Base-by-base conservation (phyloP, 2,797 vertebrate species). In the Poeciliopsis infans region DNA sequence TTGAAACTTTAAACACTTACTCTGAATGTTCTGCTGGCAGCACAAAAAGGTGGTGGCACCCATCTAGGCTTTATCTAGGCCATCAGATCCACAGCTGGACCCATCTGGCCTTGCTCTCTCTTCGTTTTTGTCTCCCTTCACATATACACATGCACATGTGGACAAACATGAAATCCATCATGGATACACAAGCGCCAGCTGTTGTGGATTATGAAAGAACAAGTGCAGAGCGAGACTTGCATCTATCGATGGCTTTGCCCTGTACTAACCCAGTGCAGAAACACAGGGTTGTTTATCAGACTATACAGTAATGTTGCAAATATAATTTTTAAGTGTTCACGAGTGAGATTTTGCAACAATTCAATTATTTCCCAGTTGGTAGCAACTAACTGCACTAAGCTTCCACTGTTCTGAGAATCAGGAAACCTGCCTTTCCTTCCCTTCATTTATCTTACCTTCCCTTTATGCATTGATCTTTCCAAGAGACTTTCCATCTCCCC, bases 51-150 rank as follows among this genome's bases (percentile, higher is more conserved):
- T 86, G 86, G 90, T 86, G 89, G 89, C 89, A 75, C 86, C 90
- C 90, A 90, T 90, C 88, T 83, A 74, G 86, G 77, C 84, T 90
- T 95, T 95, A 95, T 95, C 92, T 96, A 94, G 95, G 94, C 89
- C 94, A 94, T 84, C 91, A 93, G 89, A 94, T 88, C 87, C 82
- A 88, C 94, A 95, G 88, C 94, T 94, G 94, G 89, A 91, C 93
- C 89, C 94, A 95, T 94, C 93, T 95, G 94, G 90, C 88, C 79
- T 33, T 39, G 76, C 85, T 80, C 84, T 87, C 87, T 86, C 78
- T 57, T 75, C 80, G 75, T 86, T 76, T 86, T 76, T 41, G 72
- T 2, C 23, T 69, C 43, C 83, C 79, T 5, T 83, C 77, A 85
- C 81, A 85, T 85, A 79, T 57, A 69, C 57, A 74, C 86, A 79